Percentiles rank a stretch among this genome's conserved stretches.
Evolutionary conservation across 2,888 invertebrate genomes (phyloP).

Genomic region (Microplitis deprimator): DNA sequence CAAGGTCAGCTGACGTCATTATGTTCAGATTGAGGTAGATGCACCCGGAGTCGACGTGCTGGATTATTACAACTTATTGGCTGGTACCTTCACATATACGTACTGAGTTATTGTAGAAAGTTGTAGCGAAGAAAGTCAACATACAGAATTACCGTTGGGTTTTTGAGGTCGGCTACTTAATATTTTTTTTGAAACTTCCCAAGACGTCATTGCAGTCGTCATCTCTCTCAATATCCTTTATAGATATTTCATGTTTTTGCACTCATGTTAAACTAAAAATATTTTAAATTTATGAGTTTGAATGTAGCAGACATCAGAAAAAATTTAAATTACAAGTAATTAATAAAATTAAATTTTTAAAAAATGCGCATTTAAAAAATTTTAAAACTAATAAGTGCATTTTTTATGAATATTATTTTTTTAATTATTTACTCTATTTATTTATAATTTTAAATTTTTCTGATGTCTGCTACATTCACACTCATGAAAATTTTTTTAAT

Average conservation of each 20-base stretch:
- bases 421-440: too few species aligned
- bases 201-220: conserved; percentile 1
- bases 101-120: conserved; percentile 9
- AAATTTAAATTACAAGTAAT: too few species aligned
- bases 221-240: not conserved
- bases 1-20: not conserved
- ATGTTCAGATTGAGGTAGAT: not conserved
- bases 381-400: too few species aligned
- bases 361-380: too few species aligned
- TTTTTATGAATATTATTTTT: too few species aligned
- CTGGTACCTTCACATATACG: not conserved
- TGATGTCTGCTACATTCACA: too few species aligned
- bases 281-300: too few species aligned
- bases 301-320: too few species aligned
- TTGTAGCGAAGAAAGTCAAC: conserved; percentile 14
- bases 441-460: too few species aligned
- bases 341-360: too few species aligned
- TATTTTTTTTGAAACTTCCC: not conserved
- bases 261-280: not conserved
- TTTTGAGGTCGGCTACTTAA: conserved; percentile 12
- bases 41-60: not conserved
- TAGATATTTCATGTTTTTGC: not conserved
- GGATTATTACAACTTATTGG: not conserved
- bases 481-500: too few species aligned
- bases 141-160: conserved; percentile 9